Evolutionary conservation across 2,113 vertebrate species (phyloP).

Genomic region (Dunckerocampus dactyliophorus): DNA sequence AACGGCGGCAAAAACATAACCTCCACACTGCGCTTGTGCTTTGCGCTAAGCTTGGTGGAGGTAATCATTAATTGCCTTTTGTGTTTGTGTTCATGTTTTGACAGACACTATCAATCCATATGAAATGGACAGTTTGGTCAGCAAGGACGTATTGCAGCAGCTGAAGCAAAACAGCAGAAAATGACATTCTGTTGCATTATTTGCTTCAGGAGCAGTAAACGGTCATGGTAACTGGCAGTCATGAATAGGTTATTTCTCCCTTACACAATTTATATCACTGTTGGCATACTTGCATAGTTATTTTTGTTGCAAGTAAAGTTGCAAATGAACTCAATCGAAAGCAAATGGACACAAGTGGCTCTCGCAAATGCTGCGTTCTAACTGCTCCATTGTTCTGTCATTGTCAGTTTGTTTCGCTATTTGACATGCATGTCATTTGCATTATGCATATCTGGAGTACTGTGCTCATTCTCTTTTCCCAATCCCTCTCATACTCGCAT

Average conservation of each 20-base stretch:
- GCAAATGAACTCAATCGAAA: slow-evolving; percentile 29
- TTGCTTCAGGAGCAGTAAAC: slow-evolving; percentile 7
- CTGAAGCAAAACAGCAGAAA: slow-evolving; percentile 8
- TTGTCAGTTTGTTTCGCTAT: slow-evolving; percentile 69
- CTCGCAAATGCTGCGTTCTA: slow-evolving; percentile 32
- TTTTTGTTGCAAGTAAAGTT: slow-evolving; percentile 41
- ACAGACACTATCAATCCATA: too few relatives aligned
- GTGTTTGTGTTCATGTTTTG: not conserved
- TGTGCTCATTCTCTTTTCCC: slow-evolving; percentile 10
- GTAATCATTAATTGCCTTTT: too few relatives aligned
- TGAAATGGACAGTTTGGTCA: slow-evolving; percentile 1
- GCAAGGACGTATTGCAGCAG: not conserved
- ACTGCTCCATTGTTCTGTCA: slow-evolving; percentile 65
- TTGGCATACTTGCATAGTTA: slow-evolving; percentile 41
- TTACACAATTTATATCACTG: slow-evolving; percentile 26
- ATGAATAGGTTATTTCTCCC: slow-evolving; percentile 39
- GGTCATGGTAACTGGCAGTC: slow-evolving; percentile 17
- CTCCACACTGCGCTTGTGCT: too few relatives aligned
- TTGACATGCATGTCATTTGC: slow-evolving; percentile 72
- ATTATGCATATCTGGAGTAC: slow-evolving; percentile 70
- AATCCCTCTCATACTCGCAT: not conserved
- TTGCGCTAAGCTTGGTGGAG: too few relatives aligned
- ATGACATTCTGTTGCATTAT: slow-evolving; percentile 19
- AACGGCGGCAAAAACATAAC: too few relatives aligned
- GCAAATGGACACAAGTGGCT: slow-evolving; percentile 39